phyloP scores from a whole-genome alignment of 2,797 vertebrate species.

The Chelonia mydas region DNA sequence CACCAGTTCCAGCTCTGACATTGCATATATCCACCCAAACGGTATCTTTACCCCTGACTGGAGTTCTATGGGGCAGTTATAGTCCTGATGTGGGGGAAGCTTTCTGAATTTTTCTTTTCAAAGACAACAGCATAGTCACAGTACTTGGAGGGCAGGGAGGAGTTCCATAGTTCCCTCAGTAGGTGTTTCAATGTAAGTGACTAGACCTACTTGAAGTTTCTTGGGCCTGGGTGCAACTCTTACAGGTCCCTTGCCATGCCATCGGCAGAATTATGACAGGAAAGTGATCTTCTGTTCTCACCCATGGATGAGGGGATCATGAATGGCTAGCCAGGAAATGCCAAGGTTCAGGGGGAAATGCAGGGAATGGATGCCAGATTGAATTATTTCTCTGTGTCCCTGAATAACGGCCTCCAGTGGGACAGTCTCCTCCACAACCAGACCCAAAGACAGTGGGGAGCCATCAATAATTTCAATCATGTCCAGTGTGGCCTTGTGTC shows the following conservation, averaged over 20 bases:
- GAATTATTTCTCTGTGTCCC: not conserved
- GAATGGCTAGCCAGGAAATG: not conserved
- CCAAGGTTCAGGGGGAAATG: not conserved
- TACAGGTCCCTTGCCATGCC: not conserved
- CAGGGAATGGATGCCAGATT: not conserved
- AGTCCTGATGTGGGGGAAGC: not conserved
- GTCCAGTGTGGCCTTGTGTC: not conserved
- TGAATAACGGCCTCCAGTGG: not conserved
- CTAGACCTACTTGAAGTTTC: not conserved
- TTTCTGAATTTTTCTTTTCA: not conserved
- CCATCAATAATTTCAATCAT: not conserved
- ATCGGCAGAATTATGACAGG: not conserved
- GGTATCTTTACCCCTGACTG: not conserved
- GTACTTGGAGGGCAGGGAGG: not conserved
- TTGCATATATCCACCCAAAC: not conserved
- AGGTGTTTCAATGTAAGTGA: not conserved
- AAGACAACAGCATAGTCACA: not conserved
- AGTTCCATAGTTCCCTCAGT: not conserved
- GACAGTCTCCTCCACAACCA: not conserved
- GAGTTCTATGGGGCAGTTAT: not conserved
- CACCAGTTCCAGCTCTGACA: not conserved
- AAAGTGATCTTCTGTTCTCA: not conserved
- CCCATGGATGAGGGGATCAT: not conserved
- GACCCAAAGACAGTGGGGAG: not conserved
- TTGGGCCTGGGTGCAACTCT: not conserved